Evolutionary conservation across 2,888 invertebrate genomes (phyloP), one percentile per base, ranked within the genome.

Genomic region (Dynastes grantii): DNA sequence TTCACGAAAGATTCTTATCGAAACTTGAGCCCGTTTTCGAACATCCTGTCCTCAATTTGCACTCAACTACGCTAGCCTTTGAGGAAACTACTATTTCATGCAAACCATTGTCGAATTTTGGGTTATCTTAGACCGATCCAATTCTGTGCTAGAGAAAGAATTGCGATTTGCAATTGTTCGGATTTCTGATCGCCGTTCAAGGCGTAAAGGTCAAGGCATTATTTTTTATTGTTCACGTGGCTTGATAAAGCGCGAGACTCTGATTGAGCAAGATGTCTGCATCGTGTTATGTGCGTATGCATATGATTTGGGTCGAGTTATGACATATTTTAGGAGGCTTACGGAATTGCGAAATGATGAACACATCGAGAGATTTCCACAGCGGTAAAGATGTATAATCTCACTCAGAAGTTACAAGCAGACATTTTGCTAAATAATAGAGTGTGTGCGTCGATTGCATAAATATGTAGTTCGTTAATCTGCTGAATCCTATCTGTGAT

Each of bases 231-330:
- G 51, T 70, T 70, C 51, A 51, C 58, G 49, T 16, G 58, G 22
- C 58, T 29, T 61, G 73, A 73, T 73, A 73, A 73, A 58, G 40
- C 32, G 58, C 58, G 58, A 22, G 67, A 58, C 55, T 73, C 9
- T 40, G 29, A n/a, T 73, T 73, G 40, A 40, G 73, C 58, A 73
- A 73, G 73, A 40, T 53, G 73, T 58, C 73, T 73, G 73, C 58
- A 73, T 73, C 58, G 40, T 58, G 73, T 73, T 73, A 73, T 73
- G 40, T 45, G 49, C 5, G 63, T 73, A 73, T 45, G 58, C 58
- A 58, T 73, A 73, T 58, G 58, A 73, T 73, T 73, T 73, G 58
- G 73, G 73, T 73, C 73, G 73, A 73, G 73, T 73, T 73, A 73
- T 73, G 73, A 73, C 73, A 73, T 73, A 58, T 58, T 73, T 58